A percentile compares a stretch with the other conserved stretches of the same genome.
These are phyloP conservation scores for Chrysocyon brachyurus DNA, from an alignment of 2,797 vertebrate species.

Conservation along the genomic window DNA sequence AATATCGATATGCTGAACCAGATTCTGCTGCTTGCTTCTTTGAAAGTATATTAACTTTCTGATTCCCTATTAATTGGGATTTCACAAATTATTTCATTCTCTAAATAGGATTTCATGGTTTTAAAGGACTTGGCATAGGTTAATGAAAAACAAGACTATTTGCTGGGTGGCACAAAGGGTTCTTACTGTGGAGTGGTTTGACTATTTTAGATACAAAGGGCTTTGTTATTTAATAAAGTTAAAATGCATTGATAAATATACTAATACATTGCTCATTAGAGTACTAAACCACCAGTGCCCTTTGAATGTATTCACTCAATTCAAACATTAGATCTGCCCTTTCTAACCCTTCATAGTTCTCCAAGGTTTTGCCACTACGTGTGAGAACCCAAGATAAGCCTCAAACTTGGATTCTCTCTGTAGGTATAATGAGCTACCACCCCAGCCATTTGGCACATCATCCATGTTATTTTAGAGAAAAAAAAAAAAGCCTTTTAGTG, in stretches of 20 bases:
- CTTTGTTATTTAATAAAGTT: conserved; percentile 58
- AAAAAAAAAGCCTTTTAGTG: conserved; percentile 78
- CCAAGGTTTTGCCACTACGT: conserved; percentile 65
- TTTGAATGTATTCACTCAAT: conserved; percentile 18
- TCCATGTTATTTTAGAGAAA: conserved; percentile 82
- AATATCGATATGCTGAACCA: conserved; percentile 22
- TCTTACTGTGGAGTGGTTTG: conserved; percentile 69
- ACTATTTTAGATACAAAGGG: conserved; percentile 67
- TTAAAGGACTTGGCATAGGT: conserved; percentile 46
- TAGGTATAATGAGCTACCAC: conserved; percentile 85
- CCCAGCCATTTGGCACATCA: conserved; percentile 85
- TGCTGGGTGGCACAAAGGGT: conserved; percentile 50
- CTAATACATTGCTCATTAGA: conserved; percentile 1
- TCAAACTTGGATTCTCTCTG: conserved; percentile 83
- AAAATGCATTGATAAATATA: conserved; percentile 51
- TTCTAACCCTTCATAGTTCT: conserved; percentile 74
- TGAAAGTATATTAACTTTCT: conserved; percentile 48
- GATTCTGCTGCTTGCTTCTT: conserved; percentile 57
- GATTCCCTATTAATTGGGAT: conserved; percentile 54
- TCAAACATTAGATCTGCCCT: conserved; percentile 69
- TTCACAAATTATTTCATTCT: conserved; percentile 56
- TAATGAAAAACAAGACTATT: conserved; percentile 34
- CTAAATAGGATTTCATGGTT: conserved; percentile 52
- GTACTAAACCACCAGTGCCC: not conserved
- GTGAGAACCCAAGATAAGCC: conserved; percentile 80